Evolutionary conservation across 2,888 invertebrate species (phyloP), one percentile per base, ranked within the genome.

Genomic region (Orthosia cruda): DNA sequence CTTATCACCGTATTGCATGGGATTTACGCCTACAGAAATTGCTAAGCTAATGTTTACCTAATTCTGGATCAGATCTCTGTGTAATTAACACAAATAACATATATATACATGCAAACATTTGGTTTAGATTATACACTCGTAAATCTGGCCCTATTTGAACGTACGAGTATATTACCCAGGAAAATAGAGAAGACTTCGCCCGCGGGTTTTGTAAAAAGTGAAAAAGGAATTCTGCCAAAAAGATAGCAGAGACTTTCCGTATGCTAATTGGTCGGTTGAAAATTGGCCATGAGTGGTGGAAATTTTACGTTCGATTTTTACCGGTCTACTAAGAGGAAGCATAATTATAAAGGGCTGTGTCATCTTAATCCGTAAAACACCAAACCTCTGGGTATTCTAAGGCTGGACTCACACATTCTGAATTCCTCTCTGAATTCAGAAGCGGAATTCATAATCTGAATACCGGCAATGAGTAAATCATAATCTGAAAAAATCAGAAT

Each of bases 71-170:
- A 71, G 58, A 59, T 71, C 49, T 16, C 64, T 23, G 20, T 50
- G 52, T 72, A 72, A 80, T 71, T 71, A 77, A 80, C 32, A 66
- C 65, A 72, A 58, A 77, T 64, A 80, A 63, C 66, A 67, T 20
- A 50, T 18, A 40, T 18, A 52, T 3, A 54, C 13, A 59, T 26
- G 49, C n/a, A 47, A 63, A 54, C 13, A 54, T 77, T 71, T 64
- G 32, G 7, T 63, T 67, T 18, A 50, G 50, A 66, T 52, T 57
- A 66, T 62, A 20, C 20, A 66, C 13, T 32, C 26, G 11, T 40
- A 55, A 26, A 40, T 7, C 9, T 7, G 18, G 18, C 11, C n/a
- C 7, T 72, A 57, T 40, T 50, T 52, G 5, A 65, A 62, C 32
- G 5, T 47, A n/a, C n/a, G n/a, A n/a, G n/a, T n/a, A 66, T 26